Conservation (phyloP, 1,140 invertebrate genomes). For the Lucilia sericata region DNA sequence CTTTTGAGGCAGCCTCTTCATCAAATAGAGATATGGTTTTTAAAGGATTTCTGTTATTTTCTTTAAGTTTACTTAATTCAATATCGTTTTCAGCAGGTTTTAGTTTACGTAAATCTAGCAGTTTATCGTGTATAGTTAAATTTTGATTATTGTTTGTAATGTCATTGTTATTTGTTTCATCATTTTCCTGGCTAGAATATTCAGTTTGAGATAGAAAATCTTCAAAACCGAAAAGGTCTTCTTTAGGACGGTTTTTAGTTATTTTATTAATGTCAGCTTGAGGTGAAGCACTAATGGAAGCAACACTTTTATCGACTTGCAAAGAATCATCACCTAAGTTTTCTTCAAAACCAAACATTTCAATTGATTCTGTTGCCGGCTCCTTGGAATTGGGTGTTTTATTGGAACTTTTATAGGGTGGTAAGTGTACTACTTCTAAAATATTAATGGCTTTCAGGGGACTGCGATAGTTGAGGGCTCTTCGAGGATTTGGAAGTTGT, state of each 20-base stretch:
- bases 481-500: slow-evolving; percentile 58
- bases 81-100: slow-evolving; percentile 48
- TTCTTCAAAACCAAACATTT: slow-evolving; percentile 53
- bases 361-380: background rate
- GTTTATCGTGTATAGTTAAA: slow-evolving; percentile 50
- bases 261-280: background rate
- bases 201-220: slow-evolving; percentile 5
- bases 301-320: background rate
- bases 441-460: slow-evolving; percentile 62
- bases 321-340: slow-evolving; percentile 33
- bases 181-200: background rate
- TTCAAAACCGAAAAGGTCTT: slow-evolving; percentile 21
- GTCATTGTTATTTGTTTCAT: background rate
- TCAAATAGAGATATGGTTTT: background rate
- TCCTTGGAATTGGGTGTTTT: background rate
- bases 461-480: slow-evolving; percentile 53
- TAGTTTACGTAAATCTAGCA: slow-evolving; percentile 52
- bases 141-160: background rate
- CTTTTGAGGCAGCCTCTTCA: background rate
- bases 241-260: background rate
- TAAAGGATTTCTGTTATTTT: background rate
- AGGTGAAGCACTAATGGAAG: background rate
- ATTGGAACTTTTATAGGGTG: slow-evolving; percentile 54
- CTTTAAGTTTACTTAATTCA: background rate
- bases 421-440: slow-evolving; percentile 57